phyloP scores from a whole-genome alignment of 2,113 vertebrate species.

The Podarcis raffonei region DNA sequence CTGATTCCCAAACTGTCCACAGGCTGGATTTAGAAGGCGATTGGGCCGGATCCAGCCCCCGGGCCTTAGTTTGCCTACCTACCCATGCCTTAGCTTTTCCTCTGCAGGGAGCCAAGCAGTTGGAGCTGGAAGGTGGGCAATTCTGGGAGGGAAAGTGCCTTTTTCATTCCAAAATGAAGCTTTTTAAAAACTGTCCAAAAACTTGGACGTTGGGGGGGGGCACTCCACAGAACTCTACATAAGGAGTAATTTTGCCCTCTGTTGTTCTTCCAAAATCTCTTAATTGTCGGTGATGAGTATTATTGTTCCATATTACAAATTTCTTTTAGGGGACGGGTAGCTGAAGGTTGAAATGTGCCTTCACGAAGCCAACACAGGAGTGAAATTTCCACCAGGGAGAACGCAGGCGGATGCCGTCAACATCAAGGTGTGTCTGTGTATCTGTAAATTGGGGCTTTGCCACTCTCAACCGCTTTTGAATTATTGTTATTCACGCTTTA shows the following conservation, averaged over 20 bases:
- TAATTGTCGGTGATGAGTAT: background rate
- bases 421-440: background rate
- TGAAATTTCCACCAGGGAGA: background rate
- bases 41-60: no score
- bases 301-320: background rate
- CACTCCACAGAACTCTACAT: background rate
- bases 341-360: no score
- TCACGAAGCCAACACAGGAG: background rate
- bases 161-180: background rate
- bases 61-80: no score
- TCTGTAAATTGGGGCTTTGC: background rate
- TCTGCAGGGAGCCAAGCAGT: no score
- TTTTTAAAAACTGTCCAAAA: background rate
- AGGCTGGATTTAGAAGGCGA: no score
- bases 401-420: fast-evolving
- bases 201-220: no score
- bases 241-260: no score
- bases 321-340: background rate
- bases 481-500: no score
- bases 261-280: background rate
- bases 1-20: no score
- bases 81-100: no score
- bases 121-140: no score
- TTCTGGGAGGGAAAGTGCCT: no score
- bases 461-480: background rate